Conservation (phyloP, 1,140 invertebrate species). For the Aethina tumida region DNA sequence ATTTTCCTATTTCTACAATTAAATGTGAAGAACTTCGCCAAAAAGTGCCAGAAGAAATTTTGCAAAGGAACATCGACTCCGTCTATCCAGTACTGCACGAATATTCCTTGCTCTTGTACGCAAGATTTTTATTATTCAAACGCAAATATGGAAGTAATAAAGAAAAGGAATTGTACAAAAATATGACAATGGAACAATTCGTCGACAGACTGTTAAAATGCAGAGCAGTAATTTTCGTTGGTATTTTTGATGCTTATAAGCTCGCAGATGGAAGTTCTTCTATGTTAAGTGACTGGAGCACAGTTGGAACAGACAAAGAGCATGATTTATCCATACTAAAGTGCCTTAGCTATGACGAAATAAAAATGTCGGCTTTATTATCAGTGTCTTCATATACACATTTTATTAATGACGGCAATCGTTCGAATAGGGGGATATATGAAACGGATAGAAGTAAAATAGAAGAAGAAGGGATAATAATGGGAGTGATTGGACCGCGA, state of each 20-base stretch:
- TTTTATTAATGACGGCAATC: slow-evolving; percentile 52
- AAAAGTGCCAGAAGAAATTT: slow-evolving; percentile 24
- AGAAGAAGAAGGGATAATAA: slow-evolving; percentile 16
- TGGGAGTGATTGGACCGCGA: slow-evolving; percentile 40
- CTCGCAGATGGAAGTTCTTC: slow-evolving; percentile 36
- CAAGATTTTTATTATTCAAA: slow-evolving; percentile 15
- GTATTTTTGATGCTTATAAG: slow-evolving; percentile 31
- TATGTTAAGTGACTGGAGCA: slow-evolving; percentile 40
- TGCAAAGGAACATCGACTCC: slow-evolving; percentile 37
- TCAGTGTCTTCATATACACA: slow-evolving; percentile 48
- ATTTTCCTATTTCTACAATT: slow-evolving; percentile 33
- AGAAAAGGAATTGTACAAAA: slow-evolving; percentile 27
- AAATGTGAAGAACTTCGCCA: slow-evolving; percentile 27
- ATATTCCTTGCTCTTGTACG: slow-evolving; percentile 33
- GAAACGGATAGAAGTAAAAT: slow-evolving; percentile 20
- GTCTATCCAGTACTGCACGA: slow-evolving; percentile 39
- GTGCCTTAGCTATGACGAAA: slow-evolving; percentile 49
- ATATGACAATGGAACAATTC: slow-evolving; percentile 35
- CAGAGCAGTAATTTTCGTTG: slow-evolving; percentile 32
- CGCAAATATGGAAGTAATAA: slow-evolving; percentile 7
- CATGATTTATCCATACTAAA: slow-evolving; percentile 40
- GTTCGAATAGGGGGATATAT: slow-evolving; percentile 44
- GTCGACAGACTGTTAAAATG: slow-evolving; percentile 37
- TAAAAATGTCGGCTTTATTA: slow-evolving; percentile 50
- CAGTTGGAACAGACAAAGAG: slow-evolving; percentile 38